phyloP scores from a whole-genome alignment of 1,140 invertebrate species.

The Drosophila busckii region DNA sequence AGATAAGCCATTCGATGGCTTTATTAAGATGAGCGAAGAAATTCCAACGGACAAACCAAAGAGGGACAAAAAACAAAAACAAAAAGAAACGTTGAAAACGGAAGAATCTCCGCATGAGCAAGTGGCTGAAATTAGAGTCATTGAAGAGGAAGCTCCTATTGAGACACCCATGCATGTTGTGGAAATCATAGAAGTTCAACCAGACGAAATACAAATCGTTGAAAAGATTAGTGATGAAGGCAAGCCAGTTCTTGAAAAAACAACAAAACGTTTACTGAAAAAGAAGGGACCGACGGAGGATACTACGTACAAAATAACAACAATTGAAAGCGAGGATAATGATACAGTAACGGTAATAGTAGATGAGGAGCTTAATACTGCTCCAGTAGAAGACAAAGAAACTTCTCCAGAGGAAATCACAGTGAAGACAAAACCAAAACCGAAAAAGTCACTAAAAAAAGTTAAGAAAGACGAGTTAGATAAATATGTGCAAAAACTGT shows the following conservation, averaged over 20 bases:
- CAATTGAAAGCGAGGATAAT: slow-evolving; percentile 75
- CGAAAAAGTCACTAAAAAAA: slow-evolving; percentile 62
- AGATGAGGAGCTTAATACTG: slow-evolving; percentile 47
- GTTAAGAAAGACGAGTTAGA: slow-evolving; percentile 59
- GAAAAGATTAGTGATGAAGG: slow-evolving; percentile 58
- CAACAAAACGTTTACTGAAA: slow-evolving; percentile 76
- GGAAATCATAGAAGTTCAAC: slow-evolving; percentile 59
- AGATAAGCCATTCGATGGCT: slow-evolving; percentile 53
- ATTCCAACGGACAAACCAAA: slow-evolving; percentile 34
- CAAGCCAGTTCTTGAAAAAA: slow-evolving; percentile 65
- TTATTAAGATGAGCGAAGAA: slow-evolving; percentile 24
- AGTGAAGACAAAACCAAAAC: slow-evolving; percentile 64
- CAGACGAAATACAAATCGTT: slow-evolving; percentile 54
- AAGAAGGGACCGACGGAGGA: slow-evolving; percentile 78
- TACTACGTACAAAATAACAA: slow-evolving; percentile 72
- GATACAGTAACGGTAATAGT: slow-evolving; percentile 65
- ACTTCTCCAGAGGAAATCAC: slow-evolving; percentile 43
- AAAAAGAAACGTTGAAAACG: slow-evolving; percentile 13
- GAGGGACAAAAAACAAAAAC: slow-evolving; percentile 46
- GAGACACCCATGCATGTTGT: slow-evolving; percentile 31
- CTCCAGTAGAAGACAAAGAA: slow-evolving; percentile 16
- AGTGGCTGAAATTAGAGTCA: slow-evolving; percentile 36
- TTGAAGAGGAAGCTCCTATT: slow-evolving; percentile 42
- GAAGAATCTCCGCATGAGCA: slow-evolving; percentile 22
- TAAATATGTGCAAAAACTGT: slow-evolving; percentile 57